Base-by-base conservation (phyloP, 2,888 invertebrate species). In the Philonicus albiceps region DNA sequence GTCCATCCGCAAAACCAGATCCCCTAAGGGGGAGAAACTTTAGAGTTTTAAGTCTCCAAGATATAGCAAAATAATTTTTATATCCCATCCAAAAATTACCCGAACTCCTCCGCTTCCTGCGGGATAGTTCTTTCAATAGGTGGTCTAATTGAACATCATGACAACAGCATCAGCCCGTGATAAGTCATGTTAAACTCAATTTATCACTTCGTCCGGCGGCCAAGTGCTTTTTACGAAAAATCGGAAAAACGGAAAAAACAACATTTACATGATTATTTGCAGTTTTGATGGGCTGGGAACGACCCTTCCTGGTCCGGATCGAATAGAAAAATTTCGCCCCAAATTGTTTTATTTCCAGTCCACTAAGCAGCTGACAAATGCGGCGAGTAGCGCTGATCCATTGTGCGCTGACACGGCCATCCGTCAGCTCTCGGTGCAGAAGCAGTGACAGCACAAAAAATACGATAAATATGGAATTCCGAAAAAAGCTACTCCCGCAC, bases 221-320 rank as follows among this genome's bases (percentile, higher is more conserved):
- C 40, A 85, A 86, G 72, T 30, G 78, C 85, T 83, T 72, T 83
- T 83, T 80, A n/a, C 37, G 53, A n/a, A 53, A 55, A 78, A 40
- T 19, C 22, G 31, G 30, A 13, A 81, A 55, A 81, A 81, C 72
- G 87, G 84, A 87, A 87, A 87, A 87, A 87, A 86, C 86, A 87
- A 86, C 87, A 87, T 87, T 87, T 87, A 87, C 86, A 87, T 87
- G 87, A 87, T 87, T 87, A 87, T 87, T 87, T 87, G 87, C 87
- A 86, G 86, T 87, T 87, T 86, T 86, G 53, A 53, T 75, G 53
- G 73, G 31, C 19, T 74, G 74, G 27, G 16, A 75, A 53, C 34
- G 43, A 75, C 64, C 73, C 78, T 78, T 64, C 16, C 76, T 22
- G 22, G 8, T 13, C 16, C 30, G 16, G 11, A 7, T 11, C 30